Conservation (phyloP, 2,888 invertebrate species). For the Dromius quadrimaculatus region DNA sequence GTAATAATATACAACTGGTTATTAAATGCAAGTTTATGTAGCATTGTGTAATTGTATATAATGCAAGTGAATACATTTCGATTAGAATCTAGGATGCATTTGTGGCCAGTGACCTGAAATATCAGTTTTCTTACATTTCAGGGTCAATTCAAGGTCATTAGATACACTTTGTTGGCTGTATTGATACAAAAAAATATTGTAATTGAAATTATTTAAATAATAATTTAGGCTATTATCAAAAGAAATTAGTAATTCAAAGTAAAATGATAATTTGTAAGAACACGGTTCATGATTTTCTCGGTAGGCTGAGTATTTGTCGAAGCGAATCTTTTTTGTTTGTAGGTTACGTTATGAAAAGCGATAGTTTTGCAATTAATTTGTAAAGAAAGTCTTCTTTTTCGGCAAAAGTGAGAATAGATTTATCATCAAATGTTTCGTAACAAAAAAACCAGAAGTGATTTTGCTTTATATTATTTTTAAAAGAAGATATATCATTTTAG, state of each 20-base stretch:
- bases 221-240: no score
- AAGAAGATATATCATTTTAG: slow-evolving; percentile 5
- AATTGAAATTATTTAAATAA: no score
- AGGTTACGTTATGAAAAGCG: slow-evolving; percentile 25
- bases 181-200: no score
- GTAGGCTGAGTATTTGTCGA: slow-evolving; percentile 13
- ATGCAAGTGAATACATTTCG: no score
- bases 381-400: slow-evolving; percentile 1
- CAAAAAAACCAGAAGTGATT: slow-evolving; percentile 4
- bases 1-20: no score
- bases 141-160: slow-evolving; percentile 30
- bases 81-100: slow-evolving; percentile 20
- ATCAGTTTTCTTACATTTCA: slow-evolving; percentile 26
- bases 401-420: slow-evolving; percentile 14
- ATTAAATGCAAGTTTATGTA: no score
- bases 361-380: slow-evolving; percentile 30
- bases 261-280: slow-evolving; percentile 30
- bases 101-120: slow-evolving; percentile 32
- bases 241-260: slow-evolving; percentile 1
- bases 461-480: slow-evolving; percentile 8
- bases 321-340: slow-evolving; percentile 23
- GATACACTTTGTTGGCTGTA: neutral
- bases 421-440: neutral
- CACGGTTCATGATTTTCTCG: slow-evolving; percentile 13
- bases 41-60: no score